Base-by-base conservation (phyloP, 2,797 vertebrate genomes). In the Scarus forsteni region DNA sequence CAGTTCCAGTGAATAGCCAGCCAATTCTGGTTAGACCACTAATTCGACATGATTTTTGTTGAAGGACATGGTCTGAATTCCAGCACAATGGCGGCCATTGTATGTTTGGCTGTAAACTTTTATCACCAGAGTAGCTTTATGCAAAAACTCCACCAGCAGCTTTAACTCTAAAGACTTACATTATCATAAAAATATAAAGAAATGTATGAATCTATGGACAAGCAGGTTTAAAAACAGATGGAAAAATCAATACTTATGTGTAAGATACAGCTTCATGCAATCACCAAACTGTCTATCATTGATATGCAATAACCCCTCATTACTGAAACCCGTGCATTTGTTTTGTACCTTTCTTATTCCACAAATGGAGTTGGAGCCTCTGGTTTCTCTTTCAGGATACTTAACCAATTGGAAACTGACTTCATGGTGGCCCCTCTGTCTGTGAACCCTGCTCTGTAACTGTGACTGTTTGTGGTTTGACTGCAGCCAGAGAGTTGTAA, bases 21-120 rank as follows among this genome's bases (percentile, higher is more conserved):
- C 71, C 85, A 83, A 59, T 59, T 64, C 75, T 85, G 81, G 78
- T 88, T 59, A 84, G 79, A 85, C 84, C 84, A 80, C 84, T 80
- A 88, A 86, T 85, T 75, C 74, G 53, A 57, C 84, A 78, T 73
- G 69, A 73, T 85, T 72, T 79, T 69, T 87, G 64, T 70, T 73
- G 80, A 83, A 78, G 77, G 77, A 81, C 70, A 69, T 67, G 75
- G 60, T 76, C 71, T 63, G 62, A 80, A 81, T 78, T 87, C 80
- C 73, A 61, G 67, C 68, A 83, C 76, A 83, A 75, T 62, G 51
- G 61, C 66, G 80, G 66, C 60, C 60, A 73, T 80, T 75, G 65
- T 79, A 75, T 46, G 13, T 77, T 72, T 80, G 70, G 72, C 74
- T 80, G 63, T 49, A 62, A 57, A 55, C 34, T 63, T 73, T 60